Percentiles rank a stretch among this genome's conserved stretches.
These are phyloP conservation scores for Ranitomeya imitator DNA, from an alignment of 2,113 vertebrate genomes.

Conservation along the genomic window DNA sequence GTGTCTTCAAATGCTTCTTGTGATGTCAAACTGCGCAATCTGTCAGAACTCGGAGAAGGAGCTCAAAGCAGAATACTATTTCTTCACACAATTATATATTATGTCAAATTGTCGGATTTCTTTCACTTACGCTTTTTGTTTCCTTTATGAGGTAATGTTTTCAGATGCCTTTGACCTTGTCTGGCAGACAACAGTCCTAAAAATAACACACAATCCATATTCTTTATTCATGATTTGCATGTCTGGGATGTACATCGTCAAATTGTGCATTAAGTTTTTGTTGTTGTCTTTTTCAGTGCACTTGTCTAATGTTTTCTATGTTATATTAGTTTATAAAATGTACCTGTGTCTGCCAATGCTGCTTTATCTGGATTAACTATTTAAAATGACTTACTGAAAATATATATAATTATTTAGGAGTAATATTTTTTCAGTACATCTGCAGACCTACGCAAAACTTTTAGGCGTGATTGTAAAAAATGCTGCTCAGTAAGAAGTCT, in stretches of 20 bases:
- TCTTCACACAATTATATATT: constrained; percentile 29
- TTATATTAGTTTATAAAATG: neutral
- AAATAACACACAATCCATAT: neutral
- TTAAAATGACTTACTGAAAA: no score
- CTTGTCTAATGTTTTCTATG: neutral
- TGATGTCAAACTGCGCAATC: constrained; percentile 1
- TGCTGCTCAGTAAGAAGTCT: no score
- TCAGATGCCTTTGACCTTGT: constrained; percentile 15
- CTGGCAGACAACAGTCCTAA: constrained; percentile 3
- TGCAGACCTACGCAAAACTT: no score
- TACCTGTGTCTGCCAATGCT: neutral
- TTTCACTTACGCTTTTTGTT: neutral
- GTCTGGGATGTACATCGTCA: neutral
- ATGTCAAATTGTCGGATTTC: constrained; percentile 20
- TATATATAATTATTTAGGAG: no score
- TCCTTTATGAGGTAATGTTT: constrained; percentile 26
- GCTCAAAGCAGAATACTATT: constrained; percentile 13
- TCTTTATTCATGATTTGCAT: neutral
- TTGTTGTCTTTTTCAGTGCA: neutral
- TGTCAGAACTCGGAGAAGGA: neutral
- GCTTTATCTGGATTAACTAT: no score
- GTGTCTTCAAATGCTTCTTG: constrained; percentile 3
- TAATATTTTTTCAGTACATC: no score
- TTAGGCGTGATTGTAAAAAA: no score
- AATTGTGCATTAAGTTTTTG: neutral